Evolutionary conservation across 2,888 invertebrate species (phyloP), one percentile per base, ranked within the genome.

Genomic region (Tachina fera): DNA sequence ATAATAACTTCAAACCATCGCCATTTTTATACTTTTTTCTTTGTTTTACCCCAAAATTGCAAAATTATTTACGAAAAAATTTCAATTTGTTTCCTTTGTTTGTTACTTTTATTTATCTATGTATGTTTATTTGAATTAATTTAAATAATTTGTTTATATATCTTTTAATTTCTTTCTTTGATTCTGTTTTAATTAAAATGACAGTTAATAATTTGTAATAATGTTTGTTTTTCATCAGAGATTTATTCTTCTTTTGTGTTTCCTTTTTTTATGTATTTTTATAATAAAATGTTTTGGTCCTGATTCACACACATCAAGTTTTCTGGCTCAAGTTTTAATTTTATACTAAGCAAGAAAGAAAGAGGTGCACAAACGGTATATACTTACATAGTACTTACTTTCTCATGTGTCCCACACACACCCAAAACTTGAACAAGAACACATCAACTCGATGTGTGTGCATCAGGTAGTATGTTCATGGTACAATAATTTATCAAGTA

Each of bases 181-280:
- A 85, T 82, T 84, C 72, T 87, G 75, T 67, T 58, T 86, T 83
- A 83, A 84, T 81, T 85, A 83, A 82, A 87, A 86, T 84, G 84
- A 87, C 83, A 87, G 68, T 80, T 74, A 85, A 89, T 89, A 68
- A 79, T 77, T 87, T 79, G 65, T 83, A 70, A 56, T 83, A 65
- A 22, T 78, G 19, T 76, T 56, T 72, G 58, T 41, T 78, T 31
- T 86, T 83, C 72, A 61, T 88, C 67, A 75, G 31, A 31, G 31
- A 31, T 31, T 31, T 31, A 31, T 6, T 6, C 1, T 6, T 31
- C 6, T 53, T 75, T 71, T 71, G 19, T 76, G 8, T 49, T 68
- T 43, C 43, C 78, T 87, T 72, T 78, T 60, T 19, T 53, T 65
- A 13, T 53, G 5, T 75, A 61, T 74, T 79, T 77, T 80, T 83